A percentile compares a stretch with the other conserved stretches of the same genome.
phyloP scores from a whole-genome alignment of 2,888 invertebrate genomes.

The Drosophila macrothrix region DNA sequence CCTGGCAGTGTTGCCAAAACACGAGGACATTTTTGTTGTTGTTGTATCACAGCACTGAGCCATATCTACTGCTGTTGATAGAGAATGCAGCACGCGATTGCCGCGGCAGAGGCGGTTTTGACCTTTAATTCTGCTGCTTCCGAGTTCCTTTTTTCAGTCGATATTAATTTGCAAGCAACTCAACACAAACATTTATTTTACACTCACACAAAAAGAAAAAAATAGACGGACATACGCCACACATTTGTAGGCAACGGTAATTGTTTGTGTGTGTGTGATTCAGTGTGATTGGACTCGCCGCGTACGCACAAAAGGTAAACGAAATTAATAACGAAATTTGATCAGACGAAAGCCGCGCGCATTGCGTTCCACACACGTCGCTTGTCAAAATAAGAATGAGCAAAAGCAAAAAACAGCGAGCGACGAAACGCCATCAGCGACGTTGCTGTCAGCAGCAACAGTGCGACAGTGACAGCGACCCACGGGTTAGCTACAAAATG shows the following conservation, averaged over 20 bases:
- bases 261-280: slow-evolving; percentile 1
- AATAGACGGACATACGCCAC: slow-evolving; percentile 10
- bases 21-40: slow-evolving; percentile 41
- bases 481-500: slow-evolving; percentile 7
- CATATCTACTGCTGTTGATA: not conserved
- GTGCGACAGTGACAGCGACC: slow-evolving; percentile 17
- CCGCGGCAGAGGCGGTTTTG: not conserved
- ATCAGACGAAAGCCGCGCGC: slow-evolving; percentile 45
- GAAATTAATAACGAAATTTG: slow-evolving; percentile 57
- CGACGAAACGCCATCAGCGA: slow-evolving; percentile 25
- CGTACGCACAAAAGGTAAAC: slow-evolving; percentile 41
- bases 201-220: not conserved
- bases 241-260: slow-evolving; percentile 10
- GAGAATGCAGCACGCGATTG: slow-evolving; percentile 12
- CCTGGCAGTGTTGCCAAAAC: slow-evolving; percentile 36
- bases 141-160: slow-evolving; percentile 16
- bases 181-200: not conserved
- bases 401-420: slow-evolving; percentile 57
- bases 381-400: slow-evolving; percentile 76
- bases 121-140: slow-evolving; percentile 9
- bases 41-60: slow-evolving; percentile 43
- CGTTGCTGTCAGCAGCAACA: slow-evolving; percentile 33
- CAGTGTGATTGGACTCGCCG: slow-evolving; percentile 6
- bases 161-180: not conserved
- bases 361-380: slow-evolving; percentile 64